Conservation (phyloP, 2,888 invertebrate species). For the Ophion ellenae region DNA sequence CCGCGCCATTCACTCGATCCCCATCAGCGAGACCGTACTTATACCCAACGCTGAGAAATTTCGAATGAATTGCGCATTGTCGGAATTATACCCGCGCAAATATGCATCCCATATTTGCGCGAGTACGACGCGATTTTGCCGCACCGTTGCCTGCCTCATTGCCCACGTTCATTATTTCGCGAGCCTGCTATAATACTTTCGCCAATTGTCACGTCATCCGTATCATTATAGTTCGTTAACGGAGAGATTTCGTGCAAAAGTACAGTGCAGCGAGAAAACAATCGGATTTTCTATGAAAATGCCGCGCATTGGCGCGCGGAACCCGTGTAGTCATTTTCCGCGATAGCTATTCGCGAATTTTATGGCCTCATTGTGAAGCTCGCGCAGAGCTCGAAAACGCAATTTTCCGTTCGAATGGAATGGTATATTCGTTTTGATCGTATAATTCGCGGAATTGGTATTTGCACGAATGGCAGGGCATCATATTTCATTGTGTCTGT, state of each 20-base stretch:
- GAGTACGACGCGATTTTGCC: background rate
- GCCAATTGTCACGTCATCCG: no score
- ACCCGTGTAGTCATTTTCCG: background rate
- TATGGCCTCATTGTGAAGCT: background rate
- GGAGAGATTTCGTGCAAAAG: no score
- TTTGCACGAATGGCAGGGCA: background rate
- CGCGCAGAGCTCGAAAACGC: background rate
- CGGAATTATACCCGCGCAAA: background rate
- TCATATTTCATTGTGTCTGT: background rate
- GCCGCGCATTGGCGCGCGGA: background rate
- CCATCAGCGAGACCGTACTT: constrained; percentile 10
- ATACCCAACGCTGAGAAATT: constrained; percentile 12
- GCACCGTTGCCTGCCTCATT: background rate
- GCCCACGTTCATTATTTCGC: background rate
- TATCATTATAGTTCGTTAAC: no score
- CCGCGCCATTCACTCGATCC: constrained; percentile 13
- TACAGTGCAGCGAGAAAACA: background rate
- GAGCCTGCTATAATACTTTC: background rate
- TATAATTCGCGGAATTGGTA: background rate
- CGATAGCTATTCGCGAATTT: background rate
- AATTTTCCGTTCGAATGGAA: background rate
- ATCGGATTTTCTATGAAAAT: background rate
- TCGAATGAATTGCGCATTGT: background rate
- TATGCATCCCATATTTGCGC: background rate
- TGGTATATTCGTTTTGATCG: background rate